These are phyloP conservation scores for Neosilurus hyrtlii DNA, from an alignment of 2,797 vertebrate genomes.

Conservation along the genomic window DNA sequence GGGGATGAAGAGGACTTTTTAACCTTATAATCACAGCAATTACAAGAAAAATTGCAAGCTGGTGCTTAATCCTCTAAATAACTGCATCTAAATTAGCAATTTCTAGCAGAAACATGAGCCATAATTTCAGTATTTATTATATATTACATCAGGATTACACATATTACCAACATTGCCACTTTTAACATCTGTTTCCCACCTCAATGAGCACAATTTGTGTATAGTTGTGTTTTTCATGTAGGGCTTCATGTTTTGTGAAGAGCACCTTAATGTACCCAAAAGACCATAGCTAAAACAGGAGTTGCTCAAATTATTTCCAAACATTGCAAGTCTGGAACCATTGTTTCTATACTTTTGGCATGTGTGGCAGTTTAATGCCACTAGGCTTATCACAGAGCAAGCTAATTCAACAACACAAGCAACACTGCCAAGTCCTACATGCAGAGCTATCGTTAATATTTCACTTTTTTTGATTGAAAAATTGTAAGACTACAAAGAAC, in stretches of 20 bases:
- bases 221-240: not conserved
- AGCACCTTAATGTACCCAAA: slow-evolving; percentile 17
- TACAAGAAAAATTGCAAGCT: too few relatives aligned
- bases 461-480: not conserved
- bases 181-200: slow-evolving; percentile 3
- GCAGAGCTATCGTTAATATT: slow-evolving; percentile 8
- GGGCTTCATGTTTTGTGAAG: not conserved
- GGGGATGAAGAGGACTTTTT: too few relatives aligned
- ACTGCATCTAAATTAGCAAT: not conserved
- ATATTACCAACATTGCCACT: slow-evolving; percentile 20
- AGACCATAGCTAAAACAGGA: not conserved
- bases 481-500: not conserved
- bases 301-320: slow-evolving; percentile 16
- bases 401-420: slow-evolving; percentile 18
- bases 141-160: slow-evolving; percentile 45
- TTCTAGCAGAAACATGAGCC: not conserved
- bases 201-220: not conserved
- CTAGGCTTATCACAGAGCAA: slow-evolving; percentile 13
- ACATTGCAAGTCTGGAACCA: slow-evolving; percentile 45
- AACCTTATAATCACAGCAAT: too few relatives aligned
- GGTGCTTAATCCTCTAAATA: too few relatives aligned
- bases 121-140: slow-evolving; percentile 32
- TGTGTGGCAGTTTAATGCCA: slow-evolving; percentile 1
- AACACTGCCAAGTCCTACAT: slow-evolving; percentile 18
- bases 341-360: not conserved